A percentile compares a stretch with the other conserved stretches of the same genome.
Evolutionary conservation across 35 echinoderm and acorn worm species (phyloP).

Genomic region (Holothuria glaberrima): DNA sequence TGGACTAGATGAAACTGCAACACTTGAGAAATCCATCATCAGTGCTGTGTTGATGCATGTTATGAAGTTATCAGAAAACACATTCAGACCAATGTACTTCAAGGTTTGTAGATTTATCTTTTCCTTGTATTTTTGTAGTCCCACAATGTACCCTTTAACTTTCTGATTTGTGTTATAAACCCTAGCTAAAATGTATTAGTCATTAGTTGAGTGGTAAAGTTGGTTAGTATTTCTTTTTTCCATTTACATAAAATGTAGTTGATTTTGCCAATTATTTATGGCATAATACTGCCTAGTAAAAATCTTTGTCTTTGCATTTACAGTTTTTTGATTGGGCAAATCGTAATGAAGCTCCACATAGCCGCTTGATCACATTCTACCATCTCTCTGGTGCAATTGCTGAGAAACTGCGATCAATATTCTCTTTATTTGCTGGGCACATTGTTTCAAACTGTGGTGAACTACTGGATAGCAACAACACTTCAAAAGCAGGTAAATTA

Average conservation of each 20-base stretch:
- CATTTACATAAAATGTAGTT: too few relatives aligned
- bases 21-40: slow-evolving; percentile 77
- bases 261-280: too few relatives aligned
- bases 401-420: slow-evolving; percentile 86
- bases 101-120: slow-evolving; percentile 57
- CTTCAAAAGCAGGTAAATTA: slow-evolving; percentile 73
- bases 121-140: too few relatives aligned
- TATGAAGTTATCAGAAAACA: slow-evolving; percentile 87
- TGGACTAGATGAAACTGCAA: slow-evolving; percentile 48
- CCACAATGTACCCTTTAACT: too few relatives aligned
- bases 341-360: slow-evolving; percentile 45
- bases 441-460: slow-evolving; percentile 79
- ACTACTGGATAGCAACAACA: slow-evolving; percentile 77
- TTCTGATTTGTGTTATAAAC: too few relatives aligned
- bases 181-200: too few relatives aligned
- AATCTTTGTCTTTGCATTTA: background rate
- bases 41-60: slow-evolving; percentile 69
- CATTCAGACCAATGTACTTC: slow-evolving; percentile 94
- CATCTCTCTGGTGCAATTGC: slow-evolving; percentile 77
- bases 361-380: slow-evolving; percentile 85
- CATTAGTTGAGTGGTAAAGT: too few relatives aligned
- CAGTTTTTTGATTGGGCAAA: slow-evolving; percentile 92
- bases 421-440: slow-evolving; percentile 95
- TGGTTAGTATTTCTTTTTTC: too few relatives aligned
- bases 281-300: too few relatives aligned